Base-by-base conservation (phyloP, 2,797 vertebrate species). In the Ctenosaura bakeri region DNA sequence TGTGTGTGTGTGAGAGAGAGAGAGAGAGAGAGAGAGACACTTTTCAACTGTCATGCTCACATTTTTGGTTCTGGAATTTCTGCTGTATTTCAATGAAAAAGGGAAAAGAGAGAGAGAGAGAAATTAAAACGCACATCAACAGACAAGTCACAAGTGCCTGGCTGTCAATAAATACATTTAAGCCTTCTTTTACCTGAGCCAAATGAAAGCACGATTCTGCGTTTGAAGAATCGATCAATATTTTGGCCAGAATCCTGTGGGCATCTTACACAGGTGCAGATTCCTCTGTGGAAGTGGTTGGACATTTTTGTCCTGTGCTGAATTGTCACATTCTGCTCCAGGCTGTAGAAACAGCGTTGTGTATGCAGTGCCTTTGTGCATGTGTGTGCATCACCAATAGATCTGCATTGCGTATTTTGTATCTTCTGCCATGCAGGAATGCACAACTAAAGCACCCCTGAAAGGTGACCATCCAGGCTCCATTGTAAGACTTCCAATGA, bases 61-160 rank as follows among this genome's bases (percentile, higher is more conserved):
- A 95, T 92, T 81, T 91, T 91, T 88, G 86, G 64, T 66, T 83
- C 90, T 91, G 93, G 94, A 93, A 94, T 90, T 88, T 26, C 54
- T 85, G 0, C 71, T 87, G 74, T 69, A 81, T 89, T 93, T 89
- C 79, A 38, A 80, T 88, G 87, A 64, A 91, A 88, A 90, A 84
- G 89, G 69, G 62, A 91, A n/a, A 26, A 69, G 82, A 9, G 22
- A 88, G 92, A 84, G 42, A 46, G 42, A 46, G 62, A 91, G 22
- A 26, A 46, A 85, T 22, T 76, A 83, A 88, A 82, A 62, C 88
- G 42, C 2, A 8, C 85, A 88, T 64, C 6, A 22, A 1, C 4
- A 78, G 89, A 86, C 14, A 56, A 56, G 76, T 89, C 46, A 50
- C 73, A 10, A 71, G 56, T 22, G 87, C 84, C 26, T 62, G 18